These are phyloP conservation scores for Tolypeutes matacus DNA, from an alignment of 2,797 vertebrate genomes.

Conservation along the genomic window DNA sequence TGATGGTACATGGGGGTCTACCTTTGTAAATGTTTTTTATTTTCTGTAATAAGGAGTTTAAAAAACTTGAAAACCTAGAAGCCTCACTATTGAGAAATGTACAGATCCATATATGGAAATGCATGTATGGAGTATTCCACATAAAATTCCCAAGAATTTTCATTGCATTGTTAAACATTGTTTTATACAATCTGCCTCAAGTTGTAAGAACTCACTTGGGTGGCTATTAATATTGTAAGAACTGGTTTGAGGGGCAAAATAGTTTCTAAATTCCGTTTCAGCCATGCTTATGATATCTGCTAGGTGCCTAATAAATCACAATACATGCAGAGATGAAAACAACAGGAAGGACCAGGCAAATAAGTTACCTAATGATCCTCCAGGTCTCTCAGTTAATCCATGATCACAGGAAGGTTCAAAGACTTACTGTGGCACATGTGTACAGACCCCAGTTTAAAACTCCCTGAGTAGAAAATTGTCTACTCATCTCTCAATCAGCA, in stretches of 20 bases:
- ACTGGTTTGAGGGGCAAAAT: conserved; percentile 21
- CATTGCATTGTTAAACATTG: not conserved
- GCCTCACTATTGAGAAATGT: not conserved
- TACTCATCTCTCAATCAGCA: not conserved
- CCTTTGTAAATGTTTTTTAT: conserved; percentile 1
- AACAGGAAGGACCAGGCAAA: not conserved
- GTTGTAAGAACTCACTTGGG: not conserved
- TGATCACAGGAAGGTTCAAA: not conserved
- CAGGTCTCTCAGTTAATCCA: not conserved
- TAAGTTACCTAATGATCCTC: not conserved
- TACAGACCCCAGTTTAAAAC: not conserved
- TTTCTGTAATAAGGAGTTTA: conserved; percentile 4
- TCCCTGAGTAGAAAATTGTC: not conserved
- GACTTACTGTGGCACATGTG: not conserved
- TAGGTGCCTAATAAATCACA: not conserved
- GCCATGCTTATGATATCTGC: not conserved
- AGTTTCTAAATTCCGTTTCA: conserved; percentile 5
- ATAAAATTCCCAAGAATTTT: not conserved
- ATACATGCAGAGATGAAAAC: not conserved
- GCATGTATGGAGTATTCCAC: not conserved
- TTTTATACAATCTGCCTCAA: not conserved
- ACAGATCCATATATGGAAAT: not conserved
- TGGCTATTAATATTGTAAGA: not conserved
- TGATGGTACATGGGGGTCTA: not conserved
- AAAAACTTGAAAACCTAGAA: conserved; percentile 17